Base-by-base conservation (phyloP, 2,113 vertebrate species). In the Chaetodon auriga region DNA sequence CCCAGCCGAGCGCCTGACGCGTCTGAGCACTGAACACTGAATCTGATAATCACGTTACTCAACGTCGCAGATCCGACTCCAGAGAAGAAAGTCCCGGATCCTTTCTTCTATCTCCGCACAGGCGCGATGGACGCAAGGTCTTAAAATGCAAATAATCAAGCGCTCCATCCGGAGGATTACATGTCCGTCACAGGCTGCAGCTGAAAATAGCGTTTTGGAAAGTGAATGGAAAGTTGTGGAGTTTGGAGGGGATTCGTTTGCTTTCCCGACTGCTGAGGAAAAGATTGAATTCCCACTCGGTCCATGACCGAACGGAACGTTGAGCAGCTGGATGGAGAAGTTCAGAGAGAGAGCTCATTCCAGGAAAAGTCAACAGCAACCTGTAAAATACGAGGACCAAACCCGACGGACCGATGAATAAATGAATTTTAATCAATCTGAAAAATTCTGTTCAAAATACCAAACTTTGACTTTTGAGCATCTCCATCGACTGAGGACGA, bases 121-220 rank as follows among this genome's bases (percentile, higher is more conserved):
- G 45, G 14, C 16, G 3, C 9, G 5, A 43, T 0, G 5, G 30
- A 77, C 66, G 38, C 63, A 5, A 7, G 23, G 49, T 38, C 36
- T 70, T 70, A 66, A 85, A 81, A 72, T 72, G 61, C 66, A 61
- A 72, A 76, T 72, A 18, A 68, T 46, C 19, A 62, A 64, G 48
- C 41, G 54, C 0, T 3, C 12, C 16, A 18, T 30, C 1, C 0
- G 5, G 61, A 61, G 58, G 58, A 68, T 68, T 63, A 68, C 25
- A 13, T 1, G 57, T 51, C 6, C 46, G 68, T 66, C 43, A 51
- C 21, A 35, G 55, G 46, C 66, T 79, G 64, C 51, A n/a, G 41
- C 51, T 36, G 18, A 7, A 76, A 55, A 45, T 23, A 18, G 23
- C 6, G 19, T 7, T 54, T 43, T 14, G 38, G 62, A 75, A 45